Evolutionary conservation across 2,888 invertebrate genomes (phyloP), one percentile per base, ranked within the genome.

Genomic region (Rotaria magnacalcarata): DNA sequence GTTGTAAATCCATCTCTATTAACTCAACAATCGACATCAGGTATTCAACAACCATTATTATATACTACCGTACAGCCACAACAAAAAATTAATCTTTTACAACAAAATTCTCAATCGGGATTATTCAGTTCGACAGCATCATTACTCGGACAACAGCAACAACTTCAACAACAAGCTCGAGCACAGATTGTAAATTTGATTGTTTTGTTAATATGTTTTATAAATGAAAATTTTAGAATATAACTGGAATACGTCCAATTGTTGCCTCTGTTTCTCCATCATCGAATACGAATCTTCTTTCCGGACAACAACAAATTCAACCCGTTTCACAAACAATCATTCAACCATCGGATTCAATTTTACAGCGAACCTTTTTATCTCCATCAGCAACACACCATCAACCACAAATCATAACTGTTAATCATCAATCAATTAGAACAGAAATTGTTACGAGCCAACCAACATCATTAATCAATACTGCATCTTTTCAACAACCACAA

Each of bases 1-100:
- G 47, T 47, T 47, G 80, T 80, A 10, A 47, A 67, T 67, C 67
- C 67, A 67, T 67, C 67, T 19, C 14, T 67, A 16, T 34, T 67
- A 41, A 67, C 3, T 67, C 80, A 80, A 47, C 80, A 43, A 80
- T 34, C 80, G 24, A 47, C 8, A 10, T 80, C 80, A 6, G 47
- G 24, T 24, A 8, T 80, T 24, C 80, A 80, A 80, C 80, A 43
- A 80, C 47, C 80, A n/a, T 47, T 80, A 67, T 41, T 67, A n/a
- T 47, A 80, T 47, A 80, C 80, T 2, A 67, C 67, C 19, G 67
- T 67, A 19, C 67, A 67, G 34, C 34, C 67, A 34, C 67, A 67
- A 67, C 67, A 67, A 67, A 67, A 67, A 34, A 67, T 67, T 6
- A 67, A 67, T 67, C 67, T 67, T 34, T 34, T 67, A 67, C 67